Evolutionary conservation across 1,140 invertebrate genomes (phyloP), one percentile per base, ranked within the genome.

Genomic region (Drosophila equinoxialis): DNA sequence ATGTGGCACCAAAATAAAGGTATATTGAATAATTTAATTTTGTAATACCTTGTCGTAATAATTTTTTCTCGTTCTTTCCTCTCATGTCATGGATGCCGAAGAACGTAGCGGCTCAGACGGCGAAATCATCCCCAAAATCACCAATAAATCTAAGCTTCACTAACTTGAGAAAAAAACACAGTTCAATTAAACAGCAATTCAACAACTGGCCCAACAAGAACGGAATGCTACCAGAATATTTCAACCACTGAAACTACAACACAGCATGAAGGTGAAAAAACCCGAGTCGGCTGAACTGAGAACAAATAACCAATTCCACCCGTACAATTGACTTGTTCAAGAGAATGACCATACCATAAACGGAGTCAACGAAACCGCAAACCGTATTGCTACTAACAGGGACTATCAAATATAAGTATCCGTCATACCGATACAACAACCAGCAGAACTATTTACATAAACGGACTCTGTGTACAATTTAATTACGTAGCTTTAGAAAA

Each of bases 41-140:
- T 2, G 6, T 30, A 30, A 41, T 14, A 26, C 13, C 13, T 20
- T 4, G 5, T 65, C 1, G 37, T 13, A 7, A 39, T 4, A 30
- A 11, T n/a, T 30, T 23, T 3, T 39, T n/a, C 30, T 1, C 6
- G 2, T 7, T 35, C 33, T 58, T 10, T 1, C 6, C 6, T 17
- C 51, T 1, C 20, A 98, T 92, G 98, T 98, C 5, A 94, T 98
- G 90, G 95, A 97, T 91, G 98, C 98, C 8, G 97, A 98, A 91
- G 97, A 98, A 71, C 94, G 94, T 17, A 94, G 93, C 71, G 92
- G 93, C 10, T 93, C 84, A 0, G 86, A 91, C 68, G 90, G 78
- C 33, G 90, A 90, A 89, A 20, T 20, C 20, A 20, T 1, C 20
- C 1, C 20, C 20, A 20, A 20, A 20, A 20, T 20, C 20, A 20